A percentile compares a stretch with the other conserved stretches of the same genome.
phyloP scores from a whole-genome alignment of 2,888 invertebrate species.

The Trachelus stipa region DNA sequence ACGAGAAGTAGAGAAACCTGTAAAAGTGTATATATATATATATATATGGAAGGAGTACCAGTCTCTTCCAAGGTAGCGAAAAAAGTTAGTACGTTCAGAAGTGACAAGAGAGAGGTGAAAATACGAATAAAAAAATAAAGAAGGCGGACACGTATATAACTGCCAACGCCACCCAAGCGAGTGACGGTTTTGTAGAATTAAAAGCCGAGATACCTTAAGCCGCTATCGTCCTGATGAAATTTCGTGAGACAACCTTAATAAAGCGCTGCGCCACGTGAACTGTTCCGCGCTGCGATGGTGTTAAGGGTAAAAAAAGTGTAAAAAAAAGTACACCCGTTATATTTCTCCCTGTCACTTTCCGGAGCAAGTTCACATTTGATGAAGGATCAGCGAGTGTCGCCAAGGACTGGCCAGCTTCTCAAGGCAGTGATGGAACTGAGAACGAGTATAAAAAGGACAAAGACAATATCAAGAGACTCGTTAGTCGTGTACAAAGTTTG shows the following conservation, averaged over 20 bases:
- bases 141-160: conserved; percentile 1
- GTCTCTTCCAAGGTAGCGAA: neutral
- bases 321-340: neutral
- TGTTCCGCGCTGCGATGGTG: neutral
- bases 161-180: conserved; percentile 15
- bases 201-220: conserved; percentile 38
- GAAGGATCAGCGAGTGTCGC: neutral
- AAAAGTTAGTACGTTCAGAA: neutral
- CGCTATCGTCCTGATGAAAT: conserved; percentile 48
- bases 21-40: neutral
- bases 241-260: conserved; percentile 34
- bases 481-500: neutral
- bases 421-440: neutral
- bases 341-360: neutral
- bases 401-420: neutral
- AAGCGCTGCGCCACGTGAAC: neutral
- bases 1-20: neutral
- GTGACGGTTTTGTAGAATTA: conserved; percentile 12
- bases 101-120: neutral
- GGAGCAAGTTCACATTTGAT: neutral
- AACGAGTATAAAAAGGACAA: neutral
- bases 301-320: neutral
- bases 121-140: conserved; percentile 4
- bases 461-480: neutral
- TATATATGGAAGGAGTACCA: neutral